Evolutionary conservation across 92 coral and sea anemone genomes (phyloP), one percentile per base, ranked within the genome.

Genomic region (Parazoanthus swiftii): DNA sequence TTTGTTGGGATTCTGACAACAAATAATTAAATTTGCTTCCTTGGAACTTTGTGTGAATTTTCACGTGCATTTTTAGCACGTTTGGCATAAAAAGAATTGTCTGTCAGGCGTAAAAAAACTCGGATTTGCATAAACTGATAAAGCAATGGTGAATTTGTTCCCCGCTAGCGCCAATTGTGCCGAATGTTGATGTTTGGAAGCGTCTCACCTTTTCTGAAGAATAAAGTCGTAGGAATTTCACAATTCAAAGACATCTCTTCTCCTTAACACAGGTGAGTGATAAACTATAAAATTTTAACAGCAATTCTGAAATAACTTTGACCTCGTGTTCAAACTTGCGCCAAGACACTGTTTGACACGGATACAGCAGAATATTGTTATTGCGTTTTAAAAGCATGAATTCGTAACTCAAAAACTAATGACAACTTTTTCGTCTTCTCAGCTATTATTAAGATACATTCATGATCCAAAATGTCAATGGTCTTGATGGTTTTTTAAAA

Each of bases 201-300:
- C 77, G 51, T 82, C 86, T 81, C 86, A 81, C 86, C 76, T 81
- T 81, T 81, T 66, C 86, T 82, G 86, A 82, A 39, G 74, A 36
- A 33, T 4, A 16, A 38, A 65, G 58, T 38, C 51, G 76, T 3
- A 82, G 39, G 76, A 82, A 82, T 82, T 79, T 82, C 86, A 66
- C 48, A 81, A 37, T 63, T 58, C 8, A 21, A 36, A 10, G 74
- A 63, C 35, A 81, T n/a, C 25, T 56, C 72, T 1, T 58, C 39
- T 20, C 21, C 15, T 36, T 56, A 50, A 0, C 48, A 8, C 43
- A 10, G 85, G 85, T 81, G 73, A 59, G 85, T 58, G 54, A 58
- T 2, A 36, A 6, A 59, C 51, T 15, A 20, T 23, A 37, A 81
- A 37, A 18, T 8, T 51, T 26, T 79, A 54, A 36, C 83, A 35